A percentile compares a stretch with the other conserved stretches of the same genome.
These are phyloP conservation scores for Vesta saturnalis DNA, from an alignment of 2,888 invertebrate species.

Conservation along the genomic window DNA sequence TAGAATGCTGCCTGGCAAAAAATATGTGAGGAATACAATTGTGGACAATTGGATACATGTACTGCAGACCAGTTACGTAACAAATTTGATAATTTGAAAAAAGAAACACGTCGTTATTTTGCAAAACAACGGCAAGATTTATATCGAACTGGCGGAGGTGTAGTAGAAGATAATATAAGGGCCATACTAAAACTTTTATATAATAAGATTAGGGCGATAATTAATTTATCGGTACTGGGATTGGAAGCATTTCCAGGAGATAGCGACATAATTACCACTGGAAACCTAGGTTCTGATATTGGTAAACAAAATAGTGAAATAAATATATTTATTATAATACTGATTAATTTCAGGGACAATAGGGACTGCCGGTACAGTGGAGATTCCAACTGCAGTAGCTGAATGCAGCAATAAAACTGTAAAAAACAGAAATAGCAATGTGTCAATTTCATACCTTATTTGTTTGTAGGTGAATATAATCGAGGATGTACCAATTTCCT, in stretches of 20 bases:
- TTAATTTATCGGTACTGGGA: neutral
- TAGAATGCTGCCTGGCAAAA: neutral
- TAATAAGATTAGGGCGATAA: neutral
- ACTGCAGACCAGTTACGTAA: neutral
- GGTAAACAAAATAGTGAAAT: neutral
- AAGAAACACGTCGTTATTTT: neutral
- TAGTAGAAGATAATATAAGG: neutral
- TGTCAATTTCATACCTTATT: neutral
- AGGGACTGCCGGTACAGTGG: neutral
- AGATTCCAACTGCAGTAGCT: too few relatives aligned
- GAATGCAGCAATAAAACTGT: neutral
- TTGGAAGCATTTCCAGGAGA: conserved; percentile 1
- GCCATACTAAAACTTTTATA: neutral
- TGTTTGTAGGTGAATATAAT: neutral
- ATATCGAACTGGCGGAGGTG: neutral
- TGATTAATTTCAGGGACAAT: neutral
- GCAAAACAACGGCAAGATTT: neutral
- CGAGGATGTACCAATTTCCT: neutral
- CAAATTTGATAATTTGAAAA: neutral
- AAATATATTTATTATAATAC: neutral
- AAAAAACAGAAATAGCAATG: conserved; percentile 1
- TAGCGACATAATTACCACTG: neutral
- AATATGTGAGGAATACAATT: neutral
- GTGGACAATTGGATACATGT: neutral
- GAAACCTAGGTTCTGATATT: too few relatives aligned